Evolutionary conservation across 2,113 vertebrate genomes (phyloP).

Genomic region (Numida meleagris): DNA sequence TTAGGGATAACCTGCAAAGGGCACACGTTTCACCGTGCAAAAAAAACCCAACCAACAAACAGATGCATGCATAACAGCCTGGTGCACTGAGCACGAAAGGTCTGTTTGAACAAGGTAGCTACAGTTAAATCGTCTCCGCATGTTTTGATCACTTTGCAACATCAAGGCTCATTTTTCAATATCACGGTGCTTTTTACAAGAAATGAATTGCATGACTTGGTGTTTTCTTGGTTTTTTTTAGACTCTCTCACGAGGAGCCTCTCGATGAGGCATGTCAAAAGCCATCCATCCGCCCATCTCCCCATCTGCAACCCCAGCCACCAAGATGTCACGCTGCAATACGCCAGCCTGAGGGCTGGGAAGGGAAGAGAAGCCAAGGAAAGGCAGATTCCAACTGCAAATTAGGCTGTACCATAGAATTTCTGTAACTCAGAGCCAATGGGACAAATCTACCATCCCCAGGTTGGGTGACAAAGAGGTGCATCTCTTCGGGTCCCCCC

Average conservation of each 20-base stretch:
- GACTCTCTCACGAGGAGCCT: not conserved
- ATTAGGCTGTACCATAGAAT: not conserved
- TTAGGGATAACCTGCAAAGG: not conserved
- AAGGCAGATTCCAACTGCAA: not conserved
- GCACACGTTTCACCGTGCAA: not conserved
- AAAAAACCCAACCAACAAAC: no score
- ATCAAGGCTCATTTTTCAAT: slow-evolving; percentile 40
- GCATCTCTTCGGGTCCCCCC: not conserved
- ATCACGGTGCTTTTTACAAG: not conserved
- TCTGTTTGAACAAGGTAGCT: slow-evolving; percentile 1
- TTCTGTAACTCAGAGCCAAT: rapidly evolving
- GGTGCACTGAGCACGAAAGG: not conserved
- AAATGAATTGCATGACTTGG: not conserved
- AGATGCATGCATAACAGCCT: not conserved
- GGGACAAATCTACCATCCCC: not conserved
- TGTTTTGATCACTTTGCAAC: slow-evolving; percentile 28
- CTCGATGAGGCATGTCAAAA: not conserved
- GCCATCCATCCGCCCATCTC: not conserved
- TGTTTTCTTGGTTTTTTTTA: not conserved
- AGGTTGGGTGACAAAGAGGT: not conserved
- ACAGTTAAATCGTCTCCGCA: slow-evolving; percentile 19
- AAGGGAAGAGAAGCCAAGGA: not conserved
- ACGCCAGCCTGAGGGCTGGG: not conserved
- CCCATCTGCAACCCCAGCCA: not conserved
- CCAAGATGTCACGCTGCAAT: not conserved